Evolutionary conservation across 2,797 vertebrate species (phyloP), one percentile per base, ranked within the genome.

Genomic region (Kryptolebias ocellatus): DNA sequence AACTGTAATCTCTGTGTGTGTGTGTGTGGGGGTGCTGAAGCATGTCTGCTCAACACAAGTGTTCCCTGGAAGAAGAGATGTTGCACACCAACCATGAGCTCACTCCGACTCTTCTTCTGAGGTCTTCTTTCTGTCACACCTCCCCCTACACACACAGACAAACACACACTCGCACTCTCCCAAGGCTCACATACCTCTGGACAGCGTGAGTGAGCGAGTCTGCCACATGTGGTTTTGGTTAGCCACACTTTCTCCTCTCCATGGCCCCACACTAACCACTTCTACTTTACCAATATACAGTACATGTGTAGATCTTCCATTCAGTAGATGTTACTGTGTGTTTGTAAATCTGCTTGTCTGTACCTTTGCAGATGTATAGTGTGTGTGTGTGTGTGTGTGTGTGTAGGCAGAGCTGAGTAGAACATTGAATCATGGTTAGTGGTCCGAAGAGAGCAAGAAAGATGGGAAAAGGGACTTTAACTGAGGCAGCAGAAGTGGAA

Each of bases 181-280:
- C 62, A 58, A 81, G 59, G 59, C 74, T 66, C 51, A 47, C 87
- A 89, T 87, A 81, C 81, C 85, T 83, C 73, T 72, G 73, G 78
- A 81, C 63, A 15, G 65, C 82, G 65, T 9, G 42, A 76, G 64
- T 56, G 61, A 45, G 65, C 31, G 20, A 58, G 74, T 72, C 80
- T 83, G 83, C 87, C 85, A 85, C 91, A 92, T 90, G 89, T 91
- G 91, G 91, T 87, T 92, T 87, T 4, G 85, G 90, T 91, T 91
- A 91, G 84, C 84, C 89, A 72, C 89, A 82, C 84, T 81, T 78
- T 83, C 60, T 75, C 89, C 79, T 82, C 60, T 42, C 64, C 11
- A 49, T 56, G 90, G 85, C 90, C 90, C 75, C 89, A 82, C 80
- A 86, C 80, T 80, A 83, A 89, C 87, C 85, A 69, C 84, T 70